These are phyloP conservation scores for Tringa solitaria DNA, from an alignment of 2,113 vertebrate species.

Conservation along the genomic window DNA sequence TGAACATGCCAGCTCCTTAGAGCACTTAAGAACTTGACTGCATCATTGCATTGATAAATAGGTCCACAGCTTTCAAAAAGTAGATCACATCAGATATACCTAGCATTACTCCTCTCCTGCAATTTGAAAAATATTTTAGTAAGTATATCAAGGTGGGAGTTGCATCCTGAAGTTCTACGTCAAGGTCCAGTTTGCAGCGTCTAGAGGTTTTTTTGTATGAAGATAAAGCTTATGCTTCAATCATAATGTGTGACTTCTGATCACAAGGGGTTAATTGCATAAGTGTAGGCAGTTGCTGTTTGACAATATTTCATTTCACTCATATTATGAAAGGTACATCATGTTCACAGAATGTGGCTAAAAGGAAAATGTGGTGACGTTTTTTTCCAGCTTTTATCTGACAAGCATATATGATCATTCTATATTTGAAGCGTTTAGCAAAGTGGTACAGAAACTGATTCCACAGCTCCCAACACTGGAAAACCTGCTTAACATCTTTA, in stretches of 20 bases:
- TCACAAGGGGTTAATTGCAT: background rate
- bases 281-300: slow-evolving; percentile 23
- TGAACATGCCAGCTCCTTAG: background rate
- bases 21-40: background rate
- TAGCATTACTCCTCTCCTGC: background rate
- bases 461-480: slow-evolving; percentile 89
- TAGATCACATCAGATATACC: background rate
- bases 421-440: slow-evolving; percentile 92
- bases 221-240: background rate
- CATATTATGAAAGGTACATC: slow-evolving; percentile 44
- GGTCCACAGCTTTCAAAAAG: background rate
- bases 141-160: background rate
- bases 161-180: background rate
- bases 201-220: background rate
- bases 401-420: slow-evolving; percentile 93
- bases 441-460: slow-evolving; percentile 91
- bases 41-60: background rate
- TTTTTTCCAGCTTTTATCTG: slow-evolving; percentile 86
- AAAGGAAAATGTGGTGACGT: slow-evolving; percentile 64
- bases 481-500: slow-evolving; percentile 91
- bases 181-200: background rate
- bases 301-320: slow-evolving; percentile 35
- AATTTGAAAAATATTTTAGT: background rate
- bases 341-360: slow-evolving; percentile 41
- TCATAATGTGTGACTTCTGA: background rate